A percentile compares a stretch with the other conserved stretches of the same genome.
phyloP scores from a whole-genome alignment of 2,888 invertebrate genomes.

The Chromoteleia sp. region DNA sequence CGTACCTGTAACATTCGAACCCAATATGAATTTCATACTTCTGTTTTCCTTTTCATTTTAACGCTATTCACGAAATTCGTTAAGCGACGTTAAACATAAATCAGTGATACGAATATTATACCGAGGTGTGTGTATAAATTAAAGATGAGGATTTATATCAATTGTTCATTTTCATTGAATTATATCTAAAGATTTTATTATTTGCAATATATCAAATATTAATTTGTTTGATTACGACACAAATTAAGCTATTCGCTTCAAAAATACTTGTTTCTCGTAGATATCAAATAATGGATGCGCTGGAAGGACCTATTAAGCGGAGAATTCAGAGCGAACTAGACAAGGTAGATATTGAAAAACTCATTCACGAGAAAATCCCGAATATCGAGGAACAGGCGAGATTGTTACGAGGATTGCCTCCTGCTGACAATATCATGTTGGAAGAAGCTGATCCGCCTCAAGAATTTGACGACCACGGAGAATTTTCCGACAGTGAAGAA shows the following conservation, averaged over 20 bases:
- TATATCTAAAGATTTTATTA: no score
- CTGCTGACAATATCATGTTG: constrained; percentile 77
- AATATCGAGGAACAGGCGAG: constrained; percentile 88
- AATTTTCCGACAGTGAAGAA: constrained; percentile 82
- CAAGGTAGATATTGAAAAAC: constrained; percentile 90
- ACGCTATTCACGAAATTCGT: no score
- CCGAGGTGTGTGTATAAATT: no score
- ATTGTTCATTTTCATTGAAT: no score
- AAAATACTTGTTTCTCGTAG: constrained; percentile 69
- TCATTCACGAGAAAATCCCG: constrained; percentile 89
- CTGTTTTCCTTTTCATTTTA: no score
- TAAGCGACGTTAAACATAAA: no score
- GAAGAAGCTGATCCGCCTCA: constrained; percentile 72
- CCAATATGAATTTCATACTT: no score
- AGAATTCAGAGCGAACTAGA: constrained; percentile 91
- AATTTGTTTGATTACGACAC: no score
- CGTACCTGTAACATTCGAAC: no score
- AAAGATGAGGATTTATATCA: no score
- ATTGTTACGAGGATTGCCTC: constrained; percentile 76
- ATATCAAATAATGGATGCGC: constrained; percentile 94
- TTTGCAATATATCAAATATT: no score
- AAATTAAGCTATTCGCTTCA: not conserved
- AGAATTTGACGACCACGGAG: constrained; percentile 76
- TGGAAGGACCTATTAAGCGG: constrained; percentile 91
- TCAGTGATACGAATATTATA: no score